Evolutionary conservation across 2,113 vertebrate genomes (phyloP).

Genomic region (Aplodontia rufa): DNA sequence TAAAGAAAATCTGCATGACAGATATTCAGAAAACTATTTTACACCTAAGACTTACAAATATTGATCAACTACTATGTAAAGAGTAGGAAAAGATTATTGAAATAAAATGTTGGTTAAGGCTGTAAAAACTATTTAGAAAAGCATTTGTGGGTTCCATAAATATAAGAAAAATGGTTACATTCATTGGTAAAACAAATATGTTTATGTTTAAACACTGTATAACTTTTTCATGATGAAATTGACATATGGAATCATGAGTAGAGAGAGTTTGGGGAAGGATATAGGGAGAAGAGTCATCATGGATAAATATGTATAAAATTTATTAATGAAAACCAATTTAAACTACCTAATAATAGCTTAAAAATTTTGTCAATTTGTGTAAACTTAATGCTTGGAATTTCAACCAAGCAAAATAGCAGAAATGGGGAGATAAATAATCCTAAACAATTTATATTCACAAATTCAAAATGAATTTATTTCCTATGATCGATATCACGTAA

Average conservation of each 20-base stretch:
- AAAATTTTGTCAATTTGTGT: neutral
- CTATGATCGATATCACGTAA: neutral
- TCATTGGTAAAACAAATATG: neutral
- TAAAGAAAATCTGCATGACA: neutral
- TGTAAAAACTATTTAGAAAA: neutral
- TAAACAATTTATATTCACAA: fast-evolving
- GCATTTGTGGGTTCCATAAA: neutral
- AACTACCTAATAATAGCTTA: neutral
- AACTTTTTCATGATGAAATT: neutral
- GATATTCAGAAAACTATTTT: neutral
- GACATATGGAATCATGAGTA: neutral
- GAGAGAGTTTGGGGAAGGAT: fast-evolving
- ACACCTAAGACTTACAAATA: fast-evolving
- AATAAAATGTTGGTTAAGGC: neutral
- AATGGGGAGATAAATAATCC: fast-evolving
- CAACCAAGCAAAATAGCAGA: neutral
- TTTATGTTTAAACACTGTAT: neutral
- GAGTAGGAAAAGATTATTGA: neutral
- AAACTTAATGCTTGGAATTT: neutral
- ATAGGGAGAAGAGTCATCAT: fast-evolving
- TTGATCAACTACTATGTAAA: neutral
- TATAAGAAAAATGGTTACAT: neutral
- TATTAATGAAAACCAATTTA: neutral
- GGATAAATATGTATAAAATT: neutral
- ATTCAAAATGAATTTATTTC: fast-evolving